Base-by-base conservation (phyloP, 64 coral and sea anemone species). In the Dendronephthya gigantea region DNA sequence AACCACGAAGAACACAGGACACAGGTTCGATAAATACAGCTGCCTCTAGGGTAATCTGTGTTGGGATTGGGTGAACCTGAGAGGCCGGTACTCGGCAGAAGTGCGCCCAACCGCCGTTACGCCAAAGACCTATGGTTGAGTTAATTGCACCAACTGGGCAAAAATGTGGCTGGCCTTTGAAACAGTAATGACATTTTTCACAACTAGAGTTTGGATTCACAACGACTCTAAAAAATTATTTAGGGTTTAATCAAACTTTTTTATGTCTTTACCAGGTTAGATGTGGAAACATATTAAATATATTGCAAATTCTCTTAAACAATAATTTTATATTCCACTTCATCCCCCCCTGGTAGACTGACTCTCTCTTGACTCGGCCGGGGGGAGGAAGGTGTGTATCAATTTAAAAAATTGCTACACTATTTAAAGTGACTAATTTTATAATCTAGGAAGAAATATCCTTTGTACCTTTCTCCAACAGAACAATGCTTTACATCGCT, bases 91-190 rank as follows among this genome's bases (percentile, higher is more conserved):
- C 83, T 9, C 92, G 87, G 51, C 95, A 98, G 35, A 87, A 98
- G 35, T 98, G 92, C 82, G 95, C 95, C 95, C 95, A 98, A 40
- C 95, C 95, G 17, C 95, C 95, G 88, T 98, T 98, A 14, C 95
- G 87, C 85, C 86, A 93, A 33, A 93, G 43, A 37, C 95, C 95
- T 85, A 98, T 83, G 7, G 87, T 86, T 23, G 90, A 85, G 45
- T 84, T 84, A 9, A 62, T 65, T 16, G 92, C 95, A 88, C 93
- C 95, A 31, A 98, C 58, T 82, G 93, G 93, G 43, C 95, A 98
- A 82, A 98, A 92, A 49, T 91, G 84, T n/a, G 90, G 95, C 43
- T 85, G 84, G 6, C 92, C 95, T 86, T 93, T 98, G 27, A 91
- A 68, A 85, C 95, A 98, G 66, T 90, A 91, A 35, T 98, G 89